A percentile compares a stretch with the other conserved stretches of the same genome.
Conservation (phyloP, 2,888 invertebrate genomes). For the Agrenia bidenticulata region DNA sequence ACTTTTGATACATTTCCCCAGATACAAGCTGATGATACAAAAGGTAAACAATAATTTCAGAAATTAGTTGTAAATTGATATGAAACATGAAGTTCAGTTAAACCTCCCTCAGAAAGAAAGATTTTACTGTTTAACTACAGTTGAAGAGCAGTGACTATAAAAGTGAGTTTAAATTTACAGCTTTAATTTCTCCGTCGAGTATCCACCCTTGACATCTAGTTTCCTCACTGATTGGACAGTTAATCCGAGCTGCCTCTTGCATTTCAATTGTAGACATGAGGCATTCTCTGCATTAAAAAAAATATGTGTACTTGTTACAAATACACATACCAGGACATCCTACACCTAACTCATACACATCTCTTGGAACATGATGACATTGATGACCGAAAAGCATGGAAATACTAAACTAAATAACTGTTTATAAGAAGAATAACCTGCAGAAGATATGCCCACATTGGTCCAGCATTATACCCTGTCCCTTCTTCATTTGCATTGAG, state of each 20-base stretch:
- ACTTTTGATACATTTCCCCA: constrained; percentile 72
- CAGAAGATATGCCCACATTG: constrained; percentile 34
- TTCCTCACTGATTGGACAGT: constrained; percentile 14
- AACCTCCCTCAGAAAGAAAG: no score
- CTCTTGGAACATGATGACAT: no score
- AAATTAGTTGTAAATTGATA: neutral
- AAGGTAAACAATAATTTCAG: neutral
- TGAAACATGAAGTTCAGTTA: neutral
- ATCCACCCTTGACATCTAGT: constrained; percentile 21
- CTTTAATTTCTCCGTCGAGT: constrained; percentile 3
- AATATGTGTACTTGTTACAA: no score
- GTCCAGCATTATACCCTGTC: constrained; percentile 28
- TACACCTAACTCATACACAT: no score
- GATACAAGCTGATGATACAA: constrained; percentile 68
- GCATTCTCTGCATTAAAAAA: constrained; percentile 33
- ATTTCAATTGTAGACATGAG: constrained; percentile 24
- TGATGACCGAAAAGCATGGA: neutral
- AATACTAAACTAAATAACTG: no score
- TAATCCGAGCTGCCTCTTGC: constrained; percentile 4
- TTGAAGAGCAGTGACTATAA: no score
- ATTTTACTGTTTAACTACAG: no score
- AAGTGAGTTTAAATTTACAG: neutral
- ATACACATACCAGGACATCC: no score
- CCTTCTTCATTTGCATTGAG: constrained; percentile 1
- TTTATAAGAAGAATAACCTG: constrained; percentile 21